A percentile compares a stretch with the other conserved stretches of the same genome.
phyloP scores from a whole-genome alignment of 2,888 invertebrate species.

The Parnassius orleans region DNA sequence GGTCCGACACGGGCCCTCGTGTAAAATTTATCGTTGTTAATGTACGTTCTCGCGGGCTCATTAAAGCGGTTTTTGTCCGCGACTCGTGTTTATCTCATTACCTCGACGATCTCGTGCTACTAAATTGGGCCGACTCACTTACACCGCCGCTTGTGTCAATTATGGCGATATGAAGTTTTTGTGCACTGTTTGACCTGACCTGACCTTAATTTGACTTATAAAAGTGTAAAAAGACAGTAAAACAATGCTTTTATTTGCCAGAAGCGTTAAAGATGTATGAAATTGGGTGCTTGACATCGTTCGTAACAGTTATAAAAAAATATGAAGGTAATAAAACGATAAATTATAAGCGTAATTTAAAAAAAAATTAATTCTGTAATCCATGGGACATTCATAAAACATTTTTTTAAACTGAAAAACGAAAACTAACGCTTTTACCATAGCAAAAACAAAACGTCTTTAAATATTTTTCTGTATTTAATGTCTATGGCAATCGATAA shows the following conservation, averaged over 20 bases:
- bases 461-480: no score
- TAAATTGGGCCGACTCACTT: constrained; percentile 54
- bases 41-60: constrained; percentile 63
- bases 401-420: no score
- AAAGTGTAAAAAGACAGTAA: not conserved
- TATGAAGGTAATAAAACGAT: no score
- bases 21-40: constrained; percentile 49
- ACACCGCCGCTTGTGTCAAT: constrained; percentile 48
- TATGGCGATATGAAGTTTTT: constrained; percentile 34
- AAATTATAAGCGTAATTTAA: no score
- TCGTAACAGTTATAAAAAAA: no score
- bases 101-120: constrained; percentile 45
- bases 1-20: constrained; percentile 48
- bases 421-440: no score
- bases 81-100: constrained; percentile 63
- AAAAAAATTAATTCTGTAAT: no score
- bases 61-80: constrained; percentile 63
- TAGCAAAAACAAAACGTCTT: no score
- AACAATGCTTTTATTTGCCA: not conserved
- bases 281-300: no score
- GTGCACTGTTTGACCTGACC: constrained; percentile 27
- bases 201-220: constrained; percentile 12
- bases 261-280: no score
- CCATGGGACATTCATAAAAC: no score
- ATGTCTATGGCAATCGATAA: no score